These are phyloP conservation scores for Phlogophora meticulosa DNA, from an alignment of 2,888 invertebrate species.

Conservation along the genomic window DNA sequence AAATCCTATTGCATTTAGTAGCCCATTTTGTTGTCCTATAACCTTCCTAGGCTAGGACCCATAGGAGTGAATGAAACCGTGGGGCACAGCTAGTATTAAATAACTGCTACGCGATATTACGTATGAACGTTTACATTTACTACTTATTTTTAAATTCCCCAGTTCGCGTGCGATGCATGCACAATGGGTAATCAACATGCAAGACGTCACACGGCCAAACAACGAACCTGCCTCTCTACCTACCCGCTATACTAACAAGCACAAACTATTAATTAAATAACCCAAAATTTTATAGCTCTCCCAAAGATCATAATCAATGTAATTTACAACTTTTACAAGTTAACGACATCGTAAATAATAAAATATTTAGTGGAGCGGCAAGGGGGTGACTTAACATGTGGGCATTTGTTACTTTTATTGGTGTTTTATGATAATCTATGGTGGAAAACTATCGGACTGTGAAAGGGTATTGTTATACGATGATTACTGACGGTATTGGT, in stretches of 20 bases:
- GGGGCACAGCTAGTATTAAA: no score
- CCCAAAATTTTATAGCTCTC: constrained; percentile 68
- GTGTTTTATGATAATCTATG: constrained; percentile 57
- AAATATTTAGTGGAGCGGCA: constrained; percentile 65
- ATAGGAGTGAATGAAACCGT: no score
- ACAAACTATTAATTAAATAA: constrained; percentile 67
- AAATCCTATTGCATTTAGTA: no score
- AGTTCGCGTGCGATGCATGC: constrained; percentile 56
- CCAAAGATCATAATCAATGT: constrained; percentile 74
- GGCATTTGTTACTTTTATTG: constrained; percentile 52
- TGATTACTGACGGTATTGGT: constrained; percentile 6
- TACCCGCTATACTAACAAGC: constrained; percentile 30
- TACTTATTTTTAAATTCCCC: constrained; percentile 52
- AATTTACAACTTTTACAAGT: constrained; percentile 81
- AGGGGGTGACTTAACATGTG: constrained; percentile 62
- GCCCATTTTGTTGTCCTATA: no score
- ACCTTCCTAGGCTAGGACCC: no score
- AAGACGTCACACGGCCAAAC: constrained; percentile 45
- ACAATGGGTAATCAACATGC: constrained; percentile 62
- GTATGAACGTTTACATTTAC: constrained; percentile 27
- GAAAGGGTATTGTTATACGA: constrained; percentile 18
- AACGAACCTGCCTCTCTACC: constrained; percentile 19
- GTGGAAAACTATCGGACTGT: constrained; percentile 43
- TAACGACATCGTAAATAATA: constrained; percentile 82
- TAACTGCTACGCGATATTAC: constrained; percentile 23